These are phyloP conservation scores for Climacteris rufus DNA, from an alignment of 2,113 vertebrate species.

Conservation along the genomic window DNA sequence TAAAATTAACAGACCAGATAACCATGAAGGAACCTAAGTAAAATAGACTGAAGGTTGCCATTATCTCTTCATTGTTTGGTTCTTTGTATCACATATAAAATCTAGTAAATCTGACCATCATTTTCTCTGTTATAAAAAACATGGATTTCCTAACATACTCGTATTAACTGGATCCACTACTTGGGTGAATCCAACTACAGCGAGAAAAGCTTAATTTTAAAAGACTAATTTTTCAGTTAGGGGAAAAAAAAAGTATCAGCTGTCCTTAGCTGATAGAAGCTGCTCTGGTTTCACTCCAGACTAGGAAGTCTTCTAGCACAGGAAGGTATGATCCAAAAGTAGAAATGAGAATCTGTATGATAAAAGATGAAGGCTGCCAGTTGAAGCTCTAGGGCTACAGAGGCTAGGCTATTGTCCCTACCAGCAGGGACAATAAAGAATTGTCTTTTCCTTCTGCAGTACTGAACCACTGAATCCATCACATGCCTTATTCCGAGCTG, in stretches of 20 bases:
- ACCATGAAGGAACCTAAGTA: neutral
- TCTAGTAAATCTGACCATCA: neutral
- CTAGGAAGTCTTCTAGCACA: neutral
- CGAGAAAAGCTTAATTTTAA: neutral
- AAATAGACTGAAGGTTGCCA: neutral
- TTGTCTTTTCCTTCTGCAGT: neutral
- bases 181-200: neutral
- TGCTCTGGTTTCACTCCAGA: neutral
- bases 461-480: neutral
- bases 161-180: neutral
- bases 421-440: neutral
- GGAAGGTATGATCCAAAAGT: neutral
- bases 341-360: neutral
- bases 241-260: neutral
- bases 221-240: neutral
- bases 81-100: neutral
- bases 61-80: neutral
- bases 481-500: neutral
- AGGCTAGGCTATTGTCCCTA: too few relatives aligned
- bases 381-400: neutral
- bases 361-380: neutral
- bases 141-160: neutral
- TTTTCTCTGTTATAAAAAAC: neutral
- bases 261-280: neutral
- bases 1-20: constrained; percentile 44